Evolutionary conservation across 2,113 vertebrate species (phyloP).

Genomic region (Eolophus roseicapilla): DNA sequence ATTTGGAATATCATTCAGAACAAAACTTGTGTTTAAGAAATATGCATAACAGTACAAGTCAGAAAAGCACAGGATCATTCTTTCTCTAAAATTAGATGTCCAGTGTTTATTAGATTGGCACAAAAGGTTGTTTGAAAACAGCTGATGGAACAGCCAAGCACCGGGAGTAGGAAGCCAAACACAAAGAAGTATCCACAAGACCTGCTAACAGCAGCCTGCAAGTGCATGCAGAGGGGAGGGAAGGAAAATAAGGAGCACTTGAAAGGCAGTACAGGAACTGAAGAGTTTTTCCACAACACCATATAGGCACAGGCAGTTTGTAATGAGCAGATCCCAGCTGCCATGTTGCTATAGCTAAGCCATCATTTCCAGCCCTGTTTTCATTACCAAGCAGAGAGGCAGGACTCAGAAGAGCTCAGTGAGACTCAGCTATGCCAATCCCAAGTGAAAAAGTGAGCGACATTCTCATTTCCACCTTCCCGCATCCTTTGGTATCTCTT

Average conservation of each 20-base stretch:
- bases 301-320: background rate
- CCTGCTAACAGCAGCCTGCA: background rate
- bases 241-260: background rate
- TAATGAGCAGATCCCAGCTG: background rate
- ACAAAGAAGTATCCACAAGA: background rate
- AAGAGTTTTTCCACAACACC: background rate
- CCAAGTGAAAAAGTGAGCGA: background rate
- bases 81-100: constrained; percentile 7
- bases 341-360: background rate
- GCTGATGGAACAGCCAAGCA: background rate
- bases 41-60: background rate
- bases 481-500: background rate
- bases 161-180: background rate
- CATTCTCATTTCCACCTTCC: background rate
- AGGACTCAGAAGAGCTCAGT: background rate
- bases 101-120: background rate
- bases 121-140: background rate
- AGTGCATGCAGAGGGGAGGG: fast-evolving
- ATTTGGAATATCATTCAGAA: background rate
- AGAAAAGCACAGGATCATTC: constrained; percentile 17
- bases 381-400: background rate
- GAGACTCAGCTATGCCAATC: background rate
- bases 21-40: constrained; percentile 17
- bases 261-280: background rate
- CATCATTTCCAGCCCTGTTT: background rate